Conservation (phyloP, 2,113 vertebrate species). For the Ornithorhynchus anatinus region DNA sequence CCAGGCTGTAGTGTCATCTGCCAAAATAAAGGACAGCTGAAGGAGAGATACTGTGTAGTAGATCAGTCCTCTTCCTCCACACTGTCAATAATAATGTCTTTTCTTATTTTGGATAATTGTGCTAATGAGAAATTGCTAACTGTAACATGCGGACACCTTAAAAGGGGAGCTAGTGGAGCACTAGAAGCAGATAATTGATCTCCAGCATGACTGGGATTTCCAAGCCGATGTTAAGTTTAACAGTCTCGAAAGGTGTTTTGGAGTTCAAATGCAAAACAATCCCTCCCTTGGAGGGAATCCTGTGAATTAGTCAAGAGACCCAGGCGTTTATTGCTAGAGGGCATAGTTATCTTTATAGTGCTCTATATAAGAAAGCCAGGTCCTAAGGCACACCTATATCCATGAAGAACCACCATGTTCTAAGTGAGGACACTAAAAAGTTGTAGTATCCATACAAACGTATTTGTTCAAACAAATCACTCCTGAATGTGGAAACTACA, state of each 20-base stretch:
- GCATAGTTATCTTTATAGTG: slow-evolving; percentile 58
- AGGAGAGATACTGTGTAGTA: background rate
- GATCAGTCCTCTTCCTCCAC: background rate
- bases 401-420: slow-evolving; percentile 19
- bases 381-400: slow-evolving; percentile 49
- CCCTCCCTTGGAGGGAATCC: slow-evolving; percentile 60
- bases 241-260: slow-evolving; percentile 66
- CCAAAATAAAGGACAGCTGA: no score
- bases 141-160: slow-evolving; percentile 36
- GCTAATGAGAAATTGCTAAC: slow-evolving; percentile 30
- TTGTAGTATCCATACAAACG: no score
- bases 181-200: slow-evolving; percentile 61
- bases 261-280: slow-evolving; percentile 69
- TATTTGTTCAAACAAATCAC: no score
- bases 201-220: slow-evolving; percentile 63
- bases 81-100: slow-evolving; percentile 5
- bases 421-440: no score
- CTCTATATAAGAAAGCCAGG: slow-evolving; percentile 51
- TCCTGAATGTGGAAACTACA: no score
- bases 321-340: slow-evolving; percentile 62
- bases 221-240: slow-evolving; percentile 66
- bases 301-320: slow-evolving; percentile 62
- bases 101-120: slow-evolving; percentile 25
- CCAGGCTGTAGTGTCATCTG: no score
- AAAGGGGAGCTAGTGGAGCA: slow-evolving; percentile 28